phyloP scores from a whole-genome alignment of 2,797 vertebrate species.

The Mus caroli region DNA sequence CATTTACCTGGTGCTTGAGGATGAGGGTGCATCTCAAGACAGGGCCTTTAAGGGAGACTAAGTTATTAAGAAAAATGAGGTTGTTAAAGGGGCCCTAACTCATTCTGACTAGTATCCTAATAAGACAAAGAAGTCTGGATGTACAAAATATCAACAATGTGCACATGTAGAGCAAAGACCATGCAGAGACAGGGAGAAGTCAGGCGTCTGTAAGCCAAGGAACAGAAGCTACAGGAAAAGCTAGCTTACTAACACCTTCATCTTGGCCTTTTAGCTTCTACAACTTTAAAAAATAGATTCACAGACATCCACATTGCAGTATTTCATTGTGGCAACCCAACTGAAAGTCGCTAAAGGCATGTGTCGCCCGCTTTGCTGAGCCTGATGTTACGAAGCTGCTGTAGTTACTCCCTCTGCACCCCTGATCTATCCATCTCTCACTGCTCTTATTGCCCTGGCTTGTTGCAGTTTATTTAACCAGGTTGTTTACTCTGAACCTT shows the following conservation, averaged over 20 bases:
- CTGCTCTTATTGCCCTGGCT: neutral
- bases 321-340: neutral
- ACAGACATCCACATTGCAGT: neutral
- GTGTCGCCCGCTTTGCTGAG: neutral
- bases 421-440: neutral
- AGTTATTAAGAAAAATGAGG: neutral
- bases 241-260: neutral
- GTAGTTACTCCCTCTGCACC: neutral
- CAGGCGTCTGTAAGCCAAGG: neutral
- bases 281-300: neutral
- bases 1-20: neutral
- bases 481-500: neutral
- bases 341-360: neutral
- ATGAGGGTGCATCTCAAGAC: slow-evolving; percentile 31
- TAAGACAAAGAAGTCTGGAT: neutral
- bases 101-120: neutral
- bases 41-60: neutral
- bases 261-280: neutral
- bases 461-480: neutral
- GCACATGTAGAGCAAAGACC: neutral
- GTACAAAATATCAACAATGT: neutral
- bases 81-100: neutral
- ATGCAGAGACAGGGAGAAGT: neutral
- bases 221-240: neutral
- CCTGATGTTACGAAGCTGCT: neutral